phyloP scores from a whole-genome alignment of 92 coral and sea anemone genomes.

The Palythoa grandiflora region DNA sequence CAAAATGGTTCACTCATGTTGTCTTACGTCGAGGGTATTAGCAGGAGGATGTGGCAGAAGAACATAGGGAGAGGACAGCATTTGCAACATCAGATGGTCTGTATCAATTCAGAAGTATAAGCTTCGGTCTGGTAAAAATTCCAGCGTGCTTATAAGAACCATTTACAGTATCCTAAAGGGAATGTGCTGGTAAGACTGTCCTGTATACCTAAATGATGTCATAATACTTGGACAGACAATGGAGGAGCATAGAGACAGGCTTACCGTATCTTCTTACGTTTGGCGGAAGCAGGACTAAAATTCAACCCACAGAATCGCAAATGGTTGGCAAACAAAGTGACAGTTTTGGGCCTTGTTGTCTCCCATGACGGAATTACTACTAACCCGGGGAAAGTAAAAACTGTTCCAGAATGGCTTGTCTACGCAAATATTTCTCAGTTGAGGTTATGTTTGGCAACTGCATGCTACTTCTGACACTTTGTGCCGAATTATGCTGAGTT shows the following conservation, averaged over 20 bases:
- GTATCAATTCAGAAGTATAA: too few relatives aligned
- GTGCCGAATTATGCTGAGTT: slow-evolving; percentile 57
- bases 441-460: slow-evolving; percentile 48
- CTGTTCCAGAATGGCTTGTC: slow-evolving; percentile 34
- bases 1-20: too few relatives aligned
- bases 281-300: too few relatives aligned
- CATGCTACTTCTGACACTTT: slow-evolving; percentile 12
- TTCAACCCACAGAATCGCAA: slow-evolving; percentile 40
- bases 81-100: too few relatives aligned
- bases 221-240: too few relatives aligned
- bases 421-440: slow-evolving; percentile 37
- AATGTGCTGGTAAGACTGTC: slow-evolving; percentile 48
- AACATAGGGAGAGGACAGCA: too few relatives aligned
- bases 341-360: too few relatives aligned
- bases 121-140: too few relatives aligned
- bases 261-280: slow-evolving; percentile 13
- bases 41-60: too few relatives aligned
- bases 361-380: too few relatives aligned
- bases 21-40: too few relatives aligned
- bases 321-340: slow-evolving; percentile 28
- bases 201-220: background rate
- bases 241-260: slow-evolving; percentile 24
- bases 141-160: slow-evolving; percentile 18
- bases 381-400: too few relatives aligned
- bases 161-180: slow-evolving; percentile 56